These are phyloP conservation scores for Campoletis sonorensis DNA, from an alignment of 1,140 invertebrate species.

Conservation along the genomic window DNA sequence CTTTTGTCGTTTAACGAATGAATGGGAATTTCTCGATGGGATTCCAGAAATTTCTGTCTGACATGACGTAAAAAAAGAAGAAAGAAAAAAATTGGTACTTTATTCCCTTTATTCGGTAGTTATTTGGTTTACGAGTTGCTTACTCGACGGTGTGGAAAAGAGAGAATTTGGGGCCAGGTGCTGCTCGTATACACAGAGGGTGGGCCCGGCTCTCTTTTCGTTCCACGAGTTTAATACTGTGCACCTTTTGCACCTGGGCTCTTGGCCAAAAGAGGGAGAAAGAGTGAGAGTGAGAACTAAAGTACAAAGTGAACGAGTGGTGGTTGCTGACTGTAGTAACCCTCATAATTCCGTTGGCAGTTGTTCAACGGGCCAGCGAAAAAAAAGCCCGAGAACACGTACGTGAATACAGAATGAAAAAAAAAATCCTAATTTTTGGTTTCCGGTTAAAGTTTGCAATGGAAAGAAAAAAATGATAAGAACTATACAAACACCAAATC, in stretches of 20 bases:
- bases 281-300: background rate
- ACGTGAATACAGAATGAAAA: background rate
- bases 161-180: background rate
- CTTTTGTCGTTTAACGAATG: no score
- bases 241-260: constrained; percentile 10
- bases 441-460: background rate
- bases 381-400: background rate
- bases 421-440: background rate
- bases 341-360: constrained; percentile 18
- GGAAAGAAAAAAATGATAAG: background rate
- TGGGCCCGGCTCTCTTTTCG: background rate
- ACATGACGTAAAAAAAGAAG: background rate
- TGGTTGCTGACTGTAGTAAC: background rate
- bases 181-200: background rate
- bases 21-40: no score
- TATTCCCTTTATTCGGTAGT: background rate
- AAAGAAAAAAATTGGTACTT: background rate
- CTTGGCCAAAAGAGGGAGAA: background rate
- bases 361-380: constrained; percentile 10
- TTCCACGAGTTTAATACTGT: background rate
- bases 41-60: no score
- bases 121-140: background rate
- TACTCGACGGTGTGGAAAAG: background rate
- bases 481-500: no score
- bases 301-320: constrained; percentile 4